Evolutionary conservation across 1,140 invertebrate species (phyloP), one percentile per base, ranked within the genome.

Genomic region (Drosophila pachea): DNA sequence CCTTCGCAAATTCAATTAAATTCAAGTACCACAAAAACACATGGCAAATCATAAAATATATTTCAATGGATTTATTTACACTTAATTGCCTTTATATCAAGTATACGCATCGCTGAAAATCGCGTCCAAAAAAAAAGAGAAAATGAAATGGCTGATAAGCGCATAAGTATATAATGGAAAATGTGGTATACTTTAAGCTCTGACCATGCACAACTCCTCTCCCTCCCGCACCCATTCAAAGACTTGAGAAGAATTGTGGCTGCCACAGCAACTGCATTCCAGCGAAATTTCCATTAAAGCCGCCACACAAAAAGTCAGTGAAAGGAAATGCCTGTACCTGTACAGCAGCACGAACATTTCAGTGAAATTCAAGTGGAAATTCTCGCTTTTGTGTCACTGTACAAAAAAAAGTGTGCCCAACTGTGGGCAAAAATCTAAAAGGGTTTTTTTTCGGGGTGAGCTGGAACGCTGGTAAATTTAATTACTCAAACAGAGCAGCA

Each of bases 391-490:
- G 31, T 49, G 16, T 7, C 4, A 9, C 14, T 14, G 9, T 29
- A 12, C 40, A 14, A 36, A 31, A 36, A 59, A 42, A 49, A 22
- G 22, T 22, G 22, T 45, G 50, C 38, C 32, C 32, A 42, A 38
- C 8, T 38, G n/a, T 48, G 54, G 47, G 22, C 14, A 32, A 49
- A 53, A 64, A 55, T 14, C 7, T n/a, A 49, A 53, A 40, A 45
- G 48, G 40, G 12, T 40, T 29, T 66, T 47, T 47, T 38, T 22
- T 2, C 22, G 40, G 7, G 36, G 6, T 7, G 12, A 55, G 58
- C 36, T 22, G 54, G 76, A 74, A 64, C 74, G 70, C 52, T 47
- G 54, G 32, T 14, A 62, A 79, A 78, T 78, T 84, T 76, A 78
- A 82, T 83, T 82, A 83, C 82, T 72, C 48, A 50, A 42, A 31